phyloP scores from a whole-genome alignment of 2,113 vertebrate species.

The Albula goreensis region DNA sequence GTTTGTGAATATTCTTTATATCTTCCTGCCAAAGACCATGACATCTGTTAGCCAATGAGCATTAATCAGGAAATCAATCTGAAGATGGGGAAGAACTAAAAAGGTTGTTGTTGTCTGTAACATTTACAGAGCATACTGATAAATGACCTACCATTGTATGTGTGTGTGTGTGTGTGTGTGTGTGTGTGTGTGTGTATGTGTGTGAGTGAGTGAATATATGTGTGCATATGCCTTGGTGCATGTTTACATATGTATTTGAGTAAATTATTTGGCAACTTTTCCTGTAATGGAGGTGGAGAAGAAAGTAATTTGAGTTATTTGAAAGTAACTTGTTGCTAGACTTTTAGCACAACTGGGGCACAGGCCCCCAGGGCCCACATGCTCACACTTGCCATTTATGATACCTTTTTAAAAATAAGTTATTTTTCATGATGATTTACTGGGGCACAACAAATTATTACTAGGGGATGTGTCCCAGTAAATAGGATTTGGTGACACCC shows the following conservation, averaged over 20 bases:
- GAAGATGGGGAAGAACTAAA: conserved; percentile 33
- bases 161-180: not conserved
- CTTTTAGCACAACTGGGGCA: too few relatives aligned
- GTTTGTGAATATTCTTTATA: conserved; percentile 44
- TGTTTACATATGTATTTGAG: too few relatives aligned
- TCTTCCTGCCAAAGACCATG: conserved; percentile 26
- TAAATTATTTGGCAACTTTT: not conserved
- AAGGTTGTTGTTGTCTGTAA: conserved; percentile 29
- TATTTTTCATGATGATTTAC: too few relatives aligned
- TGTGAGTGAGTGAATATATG: not conserved
- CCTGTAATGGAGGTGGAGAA: too few relatives aligned
- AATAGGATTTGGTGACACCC: too few relatives aligned
- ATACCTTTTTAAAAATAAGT: too few relatives aligned
- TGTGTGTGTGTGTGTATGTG: not conserved
- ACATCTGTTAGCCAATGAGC: conserved; percentile 57
- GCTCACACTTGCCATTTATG: too few relatives aligned
- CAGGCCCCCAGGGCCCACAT: too few relatives aligned
- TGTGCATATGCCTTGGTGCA: not conserved
- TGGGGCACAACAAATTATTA: too few relatives aligned
- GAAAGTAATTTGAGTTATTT: too few relatives aligned
- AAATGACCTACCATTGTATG: not conserved
- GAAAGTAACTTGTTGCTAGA: too few relatives aligned
- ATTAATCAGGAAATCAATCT: conserved; percentile 59
- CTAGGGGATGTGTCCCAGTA: too few relatives aligned
- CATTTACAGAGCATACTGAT: not conserved